phyloP scores from a whole-genome alignment of 1,140 invertebrate species.

The Myzus persicae region DNA sequence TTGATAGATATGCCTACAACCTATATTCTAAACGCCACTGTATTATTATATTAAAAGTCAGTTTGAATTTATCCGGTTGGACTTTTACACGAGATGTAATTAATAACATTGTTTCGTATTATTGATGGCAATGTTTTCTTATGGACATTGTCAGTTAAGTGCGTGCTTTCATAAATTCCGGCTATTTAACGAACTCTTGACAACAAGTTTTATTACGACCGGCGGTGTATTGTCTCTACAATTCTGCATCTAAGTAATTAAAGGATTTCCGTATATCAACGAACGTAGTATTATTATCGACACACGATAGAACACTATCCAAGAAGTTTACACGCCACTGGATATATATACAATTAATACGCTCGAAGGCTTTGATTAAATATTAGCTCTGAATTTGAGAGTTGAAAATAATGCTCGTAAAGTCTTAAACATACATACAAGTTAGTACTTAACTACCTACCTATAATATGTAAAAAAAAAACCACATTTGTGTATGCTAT shows the following conservation, averaged over 20 bases:
- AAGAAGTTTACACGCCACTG: not conserved
- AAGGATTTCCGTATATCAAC: not conserved
- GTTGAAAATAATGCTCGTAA: conserved; percentile 14
- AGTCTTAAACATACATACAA: not conserved
- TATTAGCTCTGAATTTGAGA: not conserved
- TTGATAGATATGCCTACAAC: no score
- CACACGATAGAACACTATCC: not conserved
- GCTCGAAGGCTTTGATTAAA: not conserved
- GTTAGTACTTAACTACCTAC: not conserved
- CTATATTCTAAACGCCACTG: no score
- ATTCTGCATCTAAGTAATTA: not conserved
- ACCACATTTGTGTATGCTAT: not conserved
- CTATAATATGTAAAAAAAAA: not conserved
- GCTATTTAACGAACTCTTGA: not conserved
- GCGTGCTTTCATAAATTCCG: not conserved
- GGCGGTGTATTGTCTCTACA: not conserved
- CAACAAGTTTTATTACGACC: not conserved
- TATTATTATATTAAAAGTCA: not conserved
- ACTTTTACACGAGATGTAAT: not conserved
- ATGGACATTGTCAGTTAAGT: not conserved
- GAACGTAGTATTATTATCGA: not conserved
- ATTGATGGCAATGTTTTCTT: not conserved
- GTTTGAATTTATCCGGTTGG: not conserved
- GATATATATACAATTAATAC: not conserved
- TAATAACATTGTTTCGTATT: not conserved